Evolutionary conservation across 2,888 invertebrate species (phyloP).

Genomic region (Tachystola acroxantha): DNA sequence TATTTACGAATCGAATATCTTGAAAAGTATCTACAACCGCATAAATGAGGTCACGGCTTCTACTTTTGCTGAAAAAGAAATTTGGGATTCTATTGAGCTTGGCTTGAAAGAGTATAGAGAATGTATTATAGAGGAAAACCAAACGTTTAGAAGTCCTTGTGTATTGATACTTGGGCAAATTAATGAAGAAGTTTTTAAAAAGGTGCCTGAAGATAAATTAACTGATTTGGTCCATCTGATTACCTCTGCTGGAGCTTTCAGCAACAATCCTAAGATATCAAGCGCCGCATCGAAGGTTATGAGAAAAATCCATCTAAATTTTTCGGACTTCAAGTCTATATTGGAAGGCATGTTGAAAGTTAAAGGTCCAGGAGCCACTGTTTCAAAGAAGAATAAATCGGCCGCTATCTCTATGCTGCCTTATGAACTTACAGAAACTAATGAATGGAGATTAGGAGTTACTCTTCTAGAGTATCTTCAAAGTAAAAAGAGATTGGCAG

Average conservation of each 20-base stretch:
- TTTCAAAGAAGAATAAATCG: slow-evolving; percentile 63
- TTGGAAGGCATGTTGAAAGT: slow-evolving; percentile 79
- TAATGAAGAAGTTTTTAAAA: slow-evolving; percentile 72
- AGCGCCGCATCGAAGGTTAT: slow-evolving; percentile 80
- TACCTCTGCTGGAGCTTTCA: slow-evolving; percentile 73
- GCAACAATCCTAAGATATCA: slow-evolving; percentile 79
- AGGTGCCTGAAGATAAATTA: slow-evolving; percentile 61
- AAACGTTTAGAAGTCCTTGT: slow-evolving; percentile 51
- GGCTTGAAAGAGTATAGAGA: slow-evolving; percentile 74
- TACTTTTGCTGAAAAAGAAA: slow-evolving; percentile 50
- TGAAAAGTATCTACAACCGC: slow-evolving; percentile 74
- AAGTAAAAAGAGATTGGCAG: slow-evolving; percentile 87
- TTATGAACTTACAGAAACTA: slow-evolving; percentile 80
- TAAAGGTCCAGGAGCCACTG: slow-evolving; percentile 48
- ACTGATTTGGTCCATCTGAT: slow-evolving; percentile 72
- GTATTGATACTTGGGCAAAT: slow-evolving; percentile 78
- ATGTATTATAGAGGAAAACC: slow-evolving; percentile 52
- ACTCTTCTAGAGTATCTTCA: slow-evolving; percentile 91
- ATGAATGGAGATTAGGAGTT: slow-evolving; percentile 88
- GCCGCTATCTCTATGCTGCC: slow-evolving; percentile 66
- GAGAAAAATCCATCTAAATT: slow-evolving; percentile 82
- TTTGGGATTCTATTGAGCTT: slow-evolving; percentile 79
- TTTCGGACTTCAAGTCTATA: slow-evolving; percentile 77
- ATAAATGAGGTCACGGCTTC: slow-evolving; percentile 73
- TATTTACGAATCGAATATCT: slow-evolving; percentile 70